Conservation (phyloP, 2,888 invertebrate species). For the Lagria hirta region DNA sequence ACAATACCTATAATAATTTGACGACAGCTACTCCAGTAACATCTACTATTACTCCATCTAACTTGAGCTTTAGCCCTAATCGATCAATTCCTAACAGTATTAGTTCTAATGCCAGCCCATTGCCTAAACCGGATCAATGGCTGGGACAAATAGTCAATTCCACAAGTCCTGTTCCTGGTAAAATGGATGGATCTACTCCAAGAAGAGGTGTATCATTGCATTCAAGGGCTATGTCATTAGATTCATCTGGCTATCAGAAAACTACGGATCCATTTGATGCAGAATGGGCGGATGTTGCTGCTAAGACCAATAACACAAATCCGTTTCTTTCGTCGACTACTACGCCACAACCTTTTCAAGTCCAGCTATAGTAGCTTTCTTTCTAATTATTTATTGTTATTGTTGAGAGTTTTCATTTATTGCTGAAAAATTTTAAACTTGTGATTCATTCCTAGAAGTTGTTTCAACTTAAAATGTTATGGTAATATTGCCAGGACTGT, state of each 20-base stretch:
- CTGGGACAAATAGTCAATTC: constrained; percentile 70
- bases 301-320: constrained; percentile 60
- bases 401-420: constrained; percentile 19
- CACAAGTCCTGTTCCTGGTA: constrained; percentile 50
- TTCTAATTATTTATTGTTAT: constrained; percentile 25
- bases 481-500: constrained; percentile 45
- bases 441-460: constrained; percentile 25
- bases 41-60: constrained; percentile 37
- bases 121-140: constrained; percentile 85
- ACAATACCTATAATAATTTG: constrained; percentile 45
- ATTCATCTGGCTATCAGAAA: constrained; percentile 48
- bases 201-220: constrained; percentile 60
- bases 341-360: constrained; percentile 61
- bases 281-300: constrained; percentile 74
- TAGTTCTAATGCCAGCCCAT: constrained; percentile 40
- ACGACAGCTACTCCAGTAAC: constrained; percentile 39
- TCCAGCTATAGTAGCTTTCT: constrained; percentile 57
- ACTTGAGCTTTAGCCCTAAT: constrained; percentile 23
- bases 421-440: constrained; percentile 9
- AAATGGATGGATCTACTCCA: constrained; percentile 53
- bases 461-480: constrained; percentile 8
- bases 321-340: constrained; percentile 60
- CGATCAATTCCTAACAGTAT: constrained; percentile 27
- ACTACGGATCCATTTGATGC: constrained; percentile 76
- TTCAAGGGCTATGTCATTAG: constrained; percentile 61